Evolutionary conservation across 1,140 invertebrate species (phyloP).

Genomic region (Drosophila serrata): DNA sequence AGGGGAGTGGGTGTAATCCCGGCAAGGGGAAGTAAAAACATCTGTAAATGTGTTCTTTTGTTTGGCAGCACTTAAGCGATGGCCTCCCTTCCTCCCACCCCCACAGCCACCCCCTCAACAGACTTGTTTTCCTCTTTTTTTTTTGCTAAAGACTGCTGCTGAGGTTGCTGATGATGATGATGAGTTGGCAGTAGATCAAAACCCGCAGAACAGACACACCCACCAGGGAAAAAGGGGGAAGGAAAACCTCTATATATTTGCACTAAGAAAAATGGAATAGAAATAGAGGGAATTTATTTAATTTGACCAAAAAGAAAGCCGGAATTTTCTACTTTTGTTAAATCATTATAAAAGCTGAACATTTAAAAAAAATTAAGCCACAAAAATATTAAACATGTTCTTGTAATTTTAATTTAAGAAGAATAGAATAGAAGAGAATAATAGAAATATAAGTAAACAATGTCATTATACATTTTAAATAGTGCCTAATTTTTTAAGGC

Average conservation of each 20-base stretch:
- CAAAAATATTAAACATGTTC: no score
- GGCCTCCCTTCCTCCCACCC: constrained; percentile 44
- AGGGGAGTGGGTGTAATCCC: constrained; percentile 25
- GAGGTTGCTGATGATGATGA: constrained; percentile 65
- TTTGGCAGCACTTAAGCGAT: constrained; percentile 82
- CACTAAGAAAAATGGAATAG: constrained; percentile 6
- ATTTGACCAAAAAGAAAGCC: no score
- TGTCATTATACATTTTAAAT: no score
- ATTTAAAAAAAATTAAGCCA: no score
- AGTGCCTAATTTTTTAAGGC: no score
- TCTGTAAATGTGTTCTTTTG: constrained; percentile 84
- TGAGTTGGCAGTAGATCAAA: constrained; percentile 59
- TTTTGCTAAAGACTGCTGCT: constrained; percentile 18
- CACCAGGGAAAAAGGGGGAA: constrained; percentile 36
- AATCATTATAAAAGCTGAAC: no score
- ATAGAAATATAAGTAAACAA: no score
- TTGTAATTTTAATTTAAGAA: no score
- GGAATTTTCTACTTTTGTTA: no score
- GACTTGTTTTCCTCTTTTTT: constrained; percentile 23
- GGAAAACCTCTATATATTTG: constrained; percentile 7
- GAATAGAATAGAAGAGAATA: no score
- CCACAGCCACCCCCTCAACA: constrained; percentile 19
- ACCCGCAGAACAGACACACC: constrained; percentile 79
- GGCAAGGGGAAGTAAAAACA: constrained; percentile 45
- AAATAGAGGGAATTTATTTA: no score